Percentiles rank a stretch among this genome's conserved stretches.
These are phyloP conservation scores for Agrochola macilenta DNA, from an alignment of 2,888 invertebrate species.

Conservation along the genomic window DNA sequence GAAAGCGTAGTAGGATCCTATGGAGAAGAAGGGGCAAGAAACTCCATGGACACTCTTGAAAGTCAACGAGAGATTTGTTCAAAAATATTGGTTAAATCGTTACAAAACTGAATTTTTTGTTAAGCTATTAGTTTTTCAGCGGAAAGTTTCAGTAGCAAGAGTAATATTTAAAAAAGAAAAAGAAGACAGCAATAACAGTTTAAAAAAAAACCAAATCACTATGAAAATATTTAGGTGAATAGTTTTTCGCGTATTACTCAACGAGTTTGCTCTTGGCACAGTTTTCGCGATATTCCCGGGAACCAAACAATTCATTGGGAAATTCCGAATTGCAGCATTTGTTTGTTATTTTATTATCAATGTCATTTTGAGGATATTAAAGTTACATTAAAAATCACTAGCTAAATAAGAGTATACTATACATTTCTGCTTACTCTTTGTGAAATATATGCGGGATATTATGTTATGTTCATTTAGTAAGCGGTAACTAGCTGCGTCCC, in stretches of 20 bases:
- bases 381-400: not conserved
- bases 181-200: not conserved
- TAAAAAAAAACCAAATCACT: constrained; percentile 27
- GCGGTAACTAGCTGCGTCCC: too few relatives aligned
- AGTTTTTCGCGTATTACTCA: constrained; percentile 46
- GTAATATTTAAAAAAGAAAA: not conserved
- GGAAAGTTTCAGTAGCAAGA: not conserved
- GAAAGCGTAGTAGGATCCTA: not conserved
- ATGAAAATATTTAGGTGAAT: constrained; percentile 52
- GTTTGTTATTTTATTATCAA: constrained; percentile 1
- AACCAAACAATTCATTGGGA: constrained; percentile 15
- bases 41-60: not conserved
- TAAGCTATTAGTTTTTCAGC: not conserved
- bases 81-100: not conserved
- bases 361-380: not conserved
- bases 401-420: not conserved
- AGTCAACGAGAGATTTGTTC: not conserved
- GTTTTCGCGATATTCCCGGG: constrained; percentile 27
- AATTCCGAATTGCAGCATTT: not conserved
- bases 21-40: not conserved
- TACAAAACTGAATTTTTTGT: not conserved
- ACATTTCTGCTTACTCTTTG: not conserved
- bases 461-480: not conserved
- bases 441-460: not conserved
- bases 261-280: constrained; percentile 55